Evolutionary conservation across 2,888 invertebrate species (phyloP).

Genomic region (Syrista parreyssii): DNA sequence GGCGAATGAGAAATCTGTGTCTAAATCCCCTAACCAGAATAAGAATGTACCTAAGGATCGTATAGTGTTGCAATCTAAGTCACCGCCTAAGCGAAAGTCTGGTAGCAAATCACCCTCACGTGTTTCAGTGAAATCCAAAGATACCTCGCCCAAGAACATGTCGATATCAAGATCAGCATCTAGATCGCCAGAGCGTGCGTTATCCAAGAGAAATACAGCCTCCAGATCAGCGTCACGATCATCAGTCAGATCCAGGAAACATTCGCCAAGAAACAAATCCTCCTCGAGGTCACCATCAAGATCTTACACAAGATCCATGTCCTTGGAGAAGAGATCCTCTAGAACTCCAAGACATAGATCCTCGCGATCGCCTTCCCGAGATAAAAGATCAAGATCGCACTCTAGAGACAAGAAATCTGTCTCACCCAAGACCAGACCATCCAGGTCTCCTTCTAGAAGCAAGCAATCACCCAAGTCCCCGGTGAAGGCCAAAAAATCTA

Average conservation of each 20-base stretch:
- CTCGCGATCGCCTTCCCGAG: not conserved
- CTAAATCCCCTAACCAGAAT: slow-evolving; percentile 11
- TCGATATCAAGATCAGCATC: slow-evolving; percentile 21
- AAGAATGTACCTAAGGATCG: slow-evolving; percentile 7
- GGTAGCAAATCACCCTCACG: slow-evolving; percentile 13
- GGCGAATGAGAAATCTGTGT: slow-evolving; percentile 7
- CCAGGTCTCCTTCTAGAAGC: slow-evolving; percentile 32
- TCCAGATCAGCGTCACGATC: slow-evolving; percentile 27
- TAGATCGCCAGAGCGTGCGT: slow-evolving; percentile 19
- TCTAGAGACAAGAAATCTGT: slow-evolving; percentile 43
- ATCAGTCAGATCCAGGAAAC: slow-evolving; percentile 24
- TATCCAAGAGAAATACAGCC: slow-evolving; percentile 35
- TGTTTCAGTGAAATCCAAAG: slow-evolving; percentile 19
- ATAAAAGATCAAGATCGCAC: slow-evolving; percentile 19
- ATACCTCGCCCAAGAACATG: slow-evolving; percentile 19
- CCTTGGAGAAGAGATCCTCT: slow-evolving; percentile 52
- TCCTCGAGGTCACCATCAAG: slow-evolving; percentile 45
- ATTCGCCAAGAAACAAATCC: slow-evolving; percentile 43
- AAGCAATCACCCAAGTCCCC: slow-evolving; percentile 36
- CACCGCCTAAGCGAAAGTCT: slow-evolving; percentile 9
- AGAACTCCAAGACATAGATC: slow-evolving; percentile 38
- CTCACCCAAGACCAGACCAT: slow-evolving; percentile 35
- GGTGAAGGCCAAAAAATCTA: slow-evolving; percentile 28
- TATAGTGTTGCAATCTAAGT: slow-evolving; percentile 11
- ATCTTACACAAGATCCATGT: slow-evolving; percentile 53